Evolutionary conservation across 1,140 invertebrate genomes (phyloP).

Genomic region (Marisa cornuarietis): DNA sequence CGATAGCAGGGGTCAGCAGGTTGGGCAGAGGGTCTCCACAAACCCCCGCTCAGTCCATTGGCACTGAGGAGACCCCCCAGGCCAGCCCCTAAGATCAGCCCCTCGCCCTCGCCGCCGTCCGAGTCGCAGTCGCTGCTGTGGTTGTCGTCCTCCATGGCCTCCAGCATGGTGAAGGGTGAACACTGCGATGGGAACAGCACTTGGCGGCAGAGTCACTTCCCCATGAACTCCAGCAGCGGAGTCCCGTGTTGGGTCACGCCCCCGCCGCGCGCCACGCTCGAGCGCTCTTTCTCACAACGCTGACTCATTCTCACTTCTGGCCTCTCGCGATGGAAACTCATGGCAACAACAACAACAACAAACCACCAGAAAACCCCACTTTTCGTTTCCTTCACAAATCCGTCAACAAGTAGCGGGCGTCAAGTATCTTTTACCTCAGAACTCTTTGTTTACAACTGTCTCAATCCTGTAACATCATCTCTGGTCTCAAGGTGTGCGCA

Average conservation of each 20-base stretch:
- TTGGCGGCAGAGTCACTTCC: conserved; percentile 1
- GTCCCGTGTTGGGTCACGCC: background rate
- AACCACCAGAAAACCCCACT: too few species aligned
- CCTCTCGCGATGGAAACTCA: too few species aligned
- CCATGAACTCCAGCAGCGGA: conserved; percentile 1
- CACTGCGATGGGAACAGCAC: conserved; percentile 2
- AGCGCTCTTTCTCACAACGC: background rate
- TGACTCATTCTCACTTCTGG: too few species aligned
- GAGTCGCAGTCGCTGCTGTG: conserved; percentile 51
- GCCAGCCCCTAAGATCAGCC: conserved; percentile 18
- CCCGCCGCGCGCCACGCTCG: background rate
- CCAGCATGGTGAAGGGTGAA: conserved; percentile 13
- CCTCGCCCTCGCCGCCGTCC: conserved; percentile 37
- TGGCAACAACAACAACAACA: too few species aligned
- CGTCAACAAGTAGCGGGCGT: too few species aligned
- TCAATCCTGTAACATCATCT: too few species aligned
- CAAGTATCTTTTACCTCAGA: too few species aligned
- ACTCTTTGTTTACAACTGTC: too few species aligned
- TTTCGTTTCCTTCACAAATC: too few species aligned
- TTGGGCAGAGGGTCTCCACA: conserved; percentile 22
- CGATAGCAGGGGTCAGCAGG: conserved; percentile 55
- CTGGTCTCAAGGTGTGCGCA: too few species aligned
- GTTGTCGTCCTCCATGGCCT: conserved; percentile 45
- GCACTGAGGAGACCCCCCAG: background rate
- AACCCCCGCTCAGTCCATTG: background rate